Base-by-base conservation (phyloP, 1,140 invertebrate species). In the Drosophila sucinea region DNA sequence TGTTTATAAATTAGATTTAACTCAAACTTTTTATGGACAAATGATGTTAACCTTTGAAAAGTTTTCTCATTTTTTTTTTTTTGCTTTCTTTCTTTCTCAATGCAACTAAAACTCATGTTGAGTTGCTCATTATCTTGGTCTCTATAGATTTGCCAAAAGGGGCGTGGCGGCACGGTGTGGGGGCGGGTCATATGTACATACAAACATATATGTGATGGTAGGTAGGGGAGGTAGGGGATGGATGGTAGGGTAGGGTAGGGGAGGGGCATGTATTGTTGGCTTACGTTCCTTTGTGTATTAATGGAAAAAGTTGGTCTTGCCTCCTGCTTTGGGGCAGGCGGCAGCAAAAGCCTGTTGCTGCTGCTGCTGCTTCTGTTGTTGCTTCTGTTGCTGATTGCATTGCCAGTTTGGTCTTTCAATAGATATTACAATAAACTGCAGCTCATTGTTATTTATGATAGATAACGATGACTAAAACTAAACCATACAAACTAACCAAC, bases 281-380 rank as follows among this genome's bases (percentile, higher is more conserved):
- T 61, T 58, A 63, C 41, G 38, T 11, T 60, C 38, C 76, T 77
- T 75, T 85, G 73, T 78, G 58, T 64, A 56, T 40, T 85, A 85
- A 85, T 86, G 75, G 83, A 76, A 86, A 81, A 86, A 85, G 82
- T 83, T 83, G 29, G 51, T 30, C 57, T 40, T 23, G 10, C 40
- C 35, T 32, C 11, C 4, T 17, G 29, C 29, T 1, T 17, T 60
- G 3, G 29, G 17, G 62, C n/a, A 17, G 35, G 4, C 4, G 2
- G 35, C 10, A 3, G 35, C 3, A 11, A 11, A 35, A 54, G 60
- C 63, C 67, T 83, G 60, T 67, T 83, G 81, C 67, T 65, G 56
- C 64, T 17, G 17, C 17, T 65, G 56, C 56, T 65, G 76, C 17
- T 17, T 17, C 67, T 82, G 61, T 66, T 82, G 61, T 66, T 82